Evolutionary conservation across 2,113 vertebrate genomes (phyloP).

Genomic region (Ellobius talpinus): DNA sequence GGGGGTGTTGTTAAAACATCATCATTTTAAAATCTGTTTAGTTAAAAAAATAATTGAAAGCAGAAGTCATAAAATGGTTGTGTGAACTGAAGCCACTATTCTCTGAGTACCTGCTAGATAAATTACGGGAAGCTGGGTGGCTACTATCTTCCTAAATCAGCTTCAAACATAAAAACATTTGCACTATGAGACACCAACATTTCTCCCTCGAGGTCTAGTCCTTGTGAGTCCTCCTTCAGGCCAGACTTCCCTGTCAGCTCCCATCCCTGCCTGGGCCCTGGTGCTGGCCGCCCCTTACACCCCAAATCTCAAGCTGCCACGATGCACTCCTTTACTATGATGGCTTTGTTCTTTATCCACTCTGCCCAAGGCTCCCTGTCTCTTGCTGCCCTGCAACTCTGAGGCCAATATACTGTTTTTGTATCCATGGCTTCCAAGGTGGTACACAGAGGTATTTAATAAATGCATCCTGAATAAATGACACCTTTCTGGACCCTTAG

Average conservation of each 20-base stretch:
- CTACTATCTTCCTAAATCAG: neutral
- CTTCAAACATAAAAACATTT: neutral
- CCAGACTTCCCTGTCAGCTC: neutral
- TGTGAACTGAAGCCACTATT: neutral
- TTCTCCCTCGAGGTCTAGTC: neutral
- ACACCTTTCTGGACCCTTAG: neutral
- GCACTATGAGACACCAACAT: neutral
- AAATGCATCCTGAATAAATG: neutral
- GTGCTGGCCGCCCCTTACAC: neutral
- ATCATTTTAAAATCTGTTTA: neutral
- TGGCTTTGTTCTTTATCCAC: neutral
- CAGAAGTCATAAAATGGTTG: constrained; percentile 25
- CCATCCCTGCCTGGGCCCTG: neutral
- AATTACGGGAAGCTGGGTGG: neutral
- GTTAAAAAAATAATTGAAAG: constrained; percentile 57
- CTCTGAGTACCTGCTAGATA: neutral
- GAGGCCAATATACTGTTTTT: neutral
- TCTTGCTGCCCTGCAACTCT: neutral
- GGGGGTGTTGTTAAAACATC: neutral
- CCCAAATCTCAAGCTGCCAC: neutral
- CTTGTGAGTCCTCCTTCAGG: neutral
- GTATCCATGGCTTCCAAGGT: neutral
- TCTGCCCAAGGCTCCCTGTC: no score
- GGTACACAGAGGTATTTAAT: neutral
- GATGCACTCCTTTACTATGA: neutral